Base-by-base conservation (phyloP, 2,797 vertebrate genomes). In the Artibeus jamaicensis region DNA sequence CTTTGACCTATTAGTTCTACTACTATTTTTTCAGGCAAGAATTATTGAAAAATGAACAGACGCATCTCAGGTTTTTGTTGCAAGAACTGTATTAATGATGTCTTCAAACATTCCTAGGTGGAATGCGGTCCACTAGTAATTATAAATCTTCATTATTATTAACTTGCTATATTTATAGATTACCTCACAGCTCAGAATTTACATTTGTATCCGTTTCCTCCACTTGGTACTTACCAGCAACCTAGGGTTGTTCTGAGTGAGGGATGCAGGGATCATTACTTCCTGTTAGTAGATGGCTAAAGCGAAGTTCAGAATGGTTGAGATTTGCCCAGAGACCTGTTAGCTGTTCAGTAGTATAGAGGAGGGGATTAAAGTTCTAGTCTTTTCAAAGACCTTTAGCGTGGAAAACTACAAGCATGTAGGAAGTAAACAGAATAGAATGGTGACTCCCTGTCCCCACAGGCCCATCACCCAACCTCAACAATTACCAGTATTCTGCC, bases 51-150 rank as follows among this genome's bases (percentile, higher is more conserved):
- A 95, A 68, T 10, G 1, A 90, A 62, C 81, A 89, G 15, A 44
- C 39, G 57, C 7, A 37, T 22, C 50, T 81, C 73, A 39, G 93
- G 8, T 85, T 50, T 86, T 22, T 79, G 4, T 79, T 81, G 50
- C 92, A 94, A 68, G 88, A 96, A 57, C 70, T 73, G 76, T n/a
- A 53, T 88, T 48, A 74, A 44, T 59, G 59, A 74, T 88, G n/a
- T 74, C 24, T 55, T 94, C 44, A 94, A 37, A 92, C 22, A 53
- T 79, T 62, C n/a, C 12, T 67, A 34, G 22, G 4, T 42, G 42
- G 34, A 82, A 59, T 79, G 4, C 83, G 5, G 22, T 37, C 32
- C 76, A 4, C 86, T 73, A 79, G 26, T 81, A 85, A 87, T 76
- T 67, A 78, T 22, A 92, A 34, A 68, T 79, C n/a, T 85, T 96